These are phyloP conservation scores for Condylostylus longicornis DNA, from an alignment of 1,140 invertebrate genomes.

Conservation along the genomic window DNA sequence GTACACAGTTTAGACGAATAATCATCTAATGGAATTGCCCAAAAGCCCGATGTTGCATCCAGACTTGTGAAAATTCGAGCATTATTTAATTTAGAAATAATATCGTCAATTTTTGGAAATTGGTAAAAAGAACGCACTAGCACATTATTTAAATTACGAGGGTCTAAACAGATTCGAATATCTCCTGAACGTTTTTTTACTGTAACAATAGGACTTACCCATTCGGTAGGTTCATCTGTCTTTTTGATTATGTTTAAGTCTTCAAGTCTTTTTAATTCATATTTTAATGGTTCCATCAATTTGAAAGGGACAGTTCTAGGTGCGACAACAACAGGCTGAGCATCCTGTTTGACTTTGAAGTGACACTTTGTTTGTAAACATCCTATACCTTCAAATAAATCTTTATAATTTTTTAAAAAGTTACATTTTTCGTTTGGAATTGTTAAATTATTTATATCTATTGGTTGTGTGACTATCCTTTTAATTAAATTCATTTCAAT, in stretches of 20 bases:
- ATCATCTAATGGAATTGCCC: conserved; percentile 29
- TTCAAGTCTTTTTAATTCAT: conserved; percentile 17
- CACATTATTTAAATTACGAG: conserved; percentile 32
- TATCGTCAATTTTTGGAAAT: conserved; percentile 30
- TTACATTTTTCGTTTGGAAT: no score
- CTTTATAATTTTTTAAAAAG: conserved; percentile 2
- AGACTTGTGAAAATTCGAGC: conserved; percentile 28
- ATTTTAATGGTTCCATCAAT: conserved; percentile 19
- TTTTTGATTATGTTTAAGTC: conserved; percentile 18
- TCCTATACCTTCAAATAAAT: conserved; percentile 6
- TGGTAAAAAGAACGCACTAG: conserved; percentile 30
- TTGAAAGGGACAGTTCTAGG: conserved; percentile 25
- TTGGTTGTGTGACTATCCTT: no score
- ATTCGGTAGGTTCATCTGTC: conserved; percentile 28
- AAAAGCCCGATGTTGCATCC: conserved; percentile 32
- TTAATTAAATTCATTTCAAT: no score
- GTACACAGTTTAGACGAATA: conserved; percentile 29
- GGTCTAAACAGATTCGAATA: conserved; percentile 33
- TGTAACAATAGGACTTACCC: conserved; percentile 30
- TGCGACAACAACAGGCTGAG: conserved; percentile 16
- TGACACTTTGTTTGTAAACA: conserved; percentile 8
- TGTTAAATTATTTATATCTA: no score
- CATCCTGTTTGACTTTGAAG: conserved; percentile 9
- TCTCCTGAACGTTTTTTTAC: conserved; percentile 26
- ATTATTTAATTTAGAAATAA: conserved; percentile 22